These are phyloP conservation scores for Spongia lamella DNA, from an alignment of 37 sponge, comb jelly and placozoan genomes.

Conservation along the genomic window DNA sequence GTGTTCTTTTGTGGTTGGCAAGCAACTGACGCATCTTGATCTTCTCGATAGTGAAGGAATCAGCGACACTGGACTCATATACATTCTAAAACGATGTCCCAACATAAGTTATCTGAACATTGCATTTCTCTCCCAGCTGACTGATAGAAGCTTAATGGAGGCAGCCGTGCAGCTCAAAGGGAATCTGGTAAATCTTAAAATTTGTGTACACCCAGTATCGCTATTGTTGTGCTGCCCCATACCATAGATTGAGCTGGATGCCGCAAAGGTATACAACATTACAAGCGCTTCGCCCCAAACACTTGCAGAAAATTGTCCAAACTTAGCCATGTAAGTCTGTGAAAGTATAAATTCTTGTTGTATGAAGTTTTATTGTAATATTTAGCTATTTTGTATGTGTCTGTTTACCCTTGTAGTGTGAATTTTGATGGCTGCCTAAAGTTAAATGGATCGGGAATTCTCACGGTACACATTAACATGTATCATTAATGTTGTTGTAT, in stretches of 20 bases:
- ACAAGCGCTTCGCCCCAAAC: slow-evolving; percentile 43
- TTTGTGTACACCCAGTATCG: not conserved
- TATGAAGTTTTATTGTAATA: no score
- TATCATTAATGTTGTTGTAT: not conserved
- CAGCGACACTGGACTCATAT: slow-evolving; percentile 48
- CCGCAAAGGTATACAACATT: slow-evolving; percentile 34
- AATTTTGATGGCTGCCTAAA: slow-evolving; percentile 58
- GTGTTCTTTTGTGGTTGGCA: slow-evolving; percentile 12
- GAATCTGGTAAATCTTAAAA: slow-evolving; percentile 52
- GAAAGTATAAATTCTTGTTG: not conserved
- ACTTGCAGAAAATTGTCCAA: slow-evolving; percentile 60
- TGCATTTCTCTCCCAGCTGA: slow-evolving; percentile 48
- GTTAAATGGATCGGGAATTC: slow-evolving; percentile 62
- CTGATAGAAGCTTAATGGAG: slow-evolving; percentile 23
- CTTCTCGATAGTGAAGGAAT: slow-evolving; percentile 37
- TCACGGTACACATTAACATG: slow-evolving; percentile 42
- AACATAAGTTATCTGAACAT: slow-evolving; percentile 58
- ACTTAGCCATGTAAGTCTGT: slow-evolving; percentile 48
- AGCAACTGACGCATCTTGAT: slow-evolving; percentile 24
- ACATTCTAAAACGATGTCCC: slow-evolving; percentile 59
- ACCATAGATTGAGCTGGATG: slow-evolving; percentile 59
- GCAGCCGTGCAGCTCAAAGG: slow-evolving; percentile 44
- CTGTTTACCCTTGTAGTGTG: slow-evolving; percentile 32
- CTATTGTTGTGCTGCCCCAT: no score
- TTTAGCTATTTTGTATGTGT: not conserved